These are phyloP conservation scores for Xiphydria camelus DNA, from an alignment of 2,888 invertebrate genomes.

Conservation along the genomic window DNA sequence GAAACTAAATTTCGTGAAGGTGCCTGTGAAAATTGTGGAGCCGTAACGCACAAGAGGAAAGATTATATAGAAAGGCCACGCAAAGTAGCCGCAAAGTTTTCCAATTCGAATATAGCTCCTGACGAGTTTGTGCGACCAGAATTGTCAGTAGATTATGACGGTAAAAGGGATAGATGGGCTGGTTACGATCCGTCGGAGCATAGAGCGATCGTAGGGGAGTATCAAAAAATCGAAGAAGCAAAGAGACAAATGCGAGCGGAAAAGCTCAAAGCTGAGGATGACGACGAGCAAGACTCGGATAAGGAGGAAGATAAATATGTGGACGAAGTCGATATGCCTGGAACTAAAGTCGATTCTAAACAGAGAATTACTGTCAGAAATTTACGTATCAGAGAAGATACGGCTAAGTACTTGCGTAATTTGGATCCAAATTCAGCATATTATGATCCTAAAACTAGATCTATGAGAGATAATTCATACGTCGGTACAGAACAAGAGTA, in stretches of 20 bases:
- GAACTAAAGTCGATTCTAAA: slow-evolving; percentile 98
- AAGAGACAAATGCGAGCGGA: slow-evolving; percentile 89
- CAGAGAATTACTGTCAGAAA: slow-evolving; percentile 99
- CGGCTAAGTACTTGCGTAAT: slow-evolving; percentile 96
- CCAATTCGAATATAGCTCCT: slow-evolving; percentile 83
- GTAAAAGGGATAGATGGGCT: slow-evolving; percentile 94
- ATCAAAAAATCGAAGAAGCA: slow-evolving; percentile 89
- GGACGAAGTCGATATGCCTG: slow-evolving; percentile 97
- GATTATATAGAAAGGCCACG: slow-evolving; percentile 97
- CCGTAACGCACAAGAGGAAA: slow-evolving; percentile 92
- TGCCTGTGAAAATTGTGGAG: slow-evolving; percentile 98
- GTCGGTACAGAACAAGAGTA: slow-evolving; percentile 68
- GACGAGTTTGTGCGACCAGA: slow-evolving; percentile 89
- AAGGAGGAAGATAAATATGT: slow-evolving; percentile 93
- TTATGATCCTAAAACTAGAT: slow-evolving; percentile 98
- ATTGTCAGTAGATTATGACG: slow-evolving; percentile 85
- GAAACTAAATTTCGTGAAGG: slow-evolving; percentile 88
- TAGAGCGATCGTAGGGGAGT: slow-evolving; percentile 88
- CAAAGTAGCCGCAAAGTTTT: slow-evolving; percentile 88
- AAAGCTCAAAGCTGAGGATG: slow-evolving; percentile 75
- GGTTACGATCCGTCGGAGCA: slow-evolving; percentile 92
- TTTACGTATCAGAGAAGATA: slow-evolving; percentile 96
- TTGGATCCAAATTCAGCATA: slow-evolving; percentile 97
- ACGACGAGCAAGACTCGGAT: slow-evolving; percentile 73
- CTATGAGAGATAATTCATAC: slow-evolving; percentile 97